Evolutionary conservation across 2,113 vertebrate species (phyloP).

Genomic region (Perccottus glenii): DNA sequence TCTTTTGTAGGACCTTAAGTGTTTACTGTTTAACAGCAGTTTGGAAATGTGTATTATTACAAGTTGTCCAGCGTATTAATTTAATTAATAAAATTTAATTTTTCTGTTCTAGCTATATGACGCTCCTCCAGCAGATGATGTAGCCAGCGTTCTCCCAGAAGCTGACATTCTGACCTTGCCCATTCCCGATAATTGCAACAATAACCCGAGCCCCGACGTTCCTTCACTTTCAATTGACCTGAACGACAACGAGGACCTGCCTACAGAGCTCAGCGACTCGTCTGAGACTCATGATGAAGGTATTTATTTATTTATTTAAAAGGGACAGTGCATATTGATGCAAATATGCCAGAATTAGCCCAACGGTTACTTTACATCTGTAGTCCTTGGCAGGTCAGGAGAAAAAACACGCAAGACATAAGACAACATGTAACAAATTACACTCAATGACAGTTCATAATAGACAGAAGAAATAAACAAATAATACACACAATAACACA

Average conservation of each 20-base stretch:
- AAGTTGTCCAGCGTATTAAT: not conserved
- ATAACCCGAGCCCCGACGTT: conserved; percentile 76
- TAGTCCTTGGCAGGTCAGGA: no score
- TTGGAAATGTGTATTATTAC: no score
- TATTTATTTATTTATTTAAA: not conserved
- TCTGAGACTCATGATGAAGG: conserved; percentile 97
- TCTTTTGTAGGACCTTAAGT: no score
- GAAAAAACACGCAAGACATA: no score
- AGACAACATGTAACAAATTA: no score
- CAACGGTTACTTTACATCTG: no score
- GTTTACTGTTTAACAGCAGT: no score
- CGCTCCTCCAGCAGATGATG: conserved; percentile 73
- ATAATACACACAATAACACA: no score
- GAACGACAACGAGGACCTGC: conserved; percentile 97
- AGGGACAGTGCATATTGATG: no score
- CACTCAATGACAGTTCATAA: no score
- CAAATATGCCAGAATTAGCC: no score
- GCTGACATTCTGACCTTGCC: conserved; percentile 61
- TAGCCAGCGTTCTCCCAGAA: conserved; percentile 60
- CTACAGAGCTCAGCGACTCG: conserved; percentile 97
- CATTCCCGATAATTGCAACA: conserved; percentile 50
- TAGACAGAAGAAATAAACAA: no score
- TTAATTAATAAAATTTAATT: not conserved
- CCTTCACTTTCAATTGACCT: conserved; percentile 92
- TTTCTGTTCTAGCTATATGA: conserved; percentile 75